Conservation (phyloP, 2,888 invertebrate species). For the Tachina lurida region DNA sequence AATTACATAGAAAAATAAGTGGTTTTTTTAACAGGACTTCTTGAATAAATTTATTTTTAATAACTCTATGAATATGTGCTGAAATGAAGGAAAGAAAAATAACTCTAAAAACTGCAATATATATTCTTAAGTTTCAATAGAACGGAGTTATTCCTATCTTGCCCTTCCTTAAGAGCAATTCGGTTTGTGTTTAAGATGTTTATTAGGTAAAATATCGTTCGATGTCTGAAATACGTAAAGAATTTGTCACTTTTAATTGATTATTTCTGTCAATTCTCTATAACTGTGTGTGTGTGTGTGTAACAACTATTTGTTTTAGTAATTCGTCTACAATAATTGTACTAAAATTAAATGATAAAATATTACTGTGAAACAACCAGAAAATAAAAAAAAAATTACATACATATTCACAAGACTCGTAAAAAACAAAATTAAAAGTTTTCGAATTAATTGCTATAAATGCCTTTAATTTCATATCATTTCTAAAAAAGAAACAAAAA, state of each 20-base stretch:
- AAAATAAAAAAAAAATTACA: not conserved
- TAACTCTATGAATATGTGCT: slow-evolving; percentile 23
- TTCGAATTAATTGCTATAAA: slow-evolving; percentile 19
- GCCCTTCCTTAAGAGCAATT: not conserved
- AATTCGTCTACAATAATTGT: slow-evolving; percentile 27
- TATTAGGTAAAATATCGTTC: slow-evolving; percentile 14
- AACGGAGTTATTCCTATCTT: not conserved
- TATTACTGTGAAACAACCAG: slow-evolving; percentile 17
- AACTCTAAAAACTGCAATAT: slow-evolving; percentile 3
- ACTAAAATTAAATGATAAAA: slow-evolving; percentile 19
- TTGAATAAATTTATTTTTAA: slow-evolving; percentile 16
- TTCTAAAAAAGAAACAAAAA: not conserved
- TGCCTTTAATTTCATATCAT: slow-evolving; percentile 38
- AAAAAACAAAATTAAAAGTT: not conserved
- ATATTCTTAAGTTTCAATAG: slow-evolving; percentile 19
- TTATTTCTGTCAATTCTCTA: slow-evolving; percentile 6
- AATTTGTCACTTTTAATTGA: slow-evolving; percentile 41
- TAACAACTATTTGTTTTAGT: slow-evolving; percentile 29
- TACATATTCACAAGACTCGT: slow-evolving; percentile 23
- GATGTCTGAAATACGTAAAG: slow-evolving; percentile 25
- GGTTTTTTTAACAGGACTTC: too few species aligned
- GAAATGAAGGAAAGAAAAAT: not conserved
- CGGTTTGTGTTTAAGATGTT: slow-evolving; percentile 5
- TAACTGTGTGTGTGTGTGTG: not conserved
- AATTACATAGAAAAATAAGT: not conserved